Base-by-base conservation (phyloP, 1,140 invertebrate genomes). In the Hycleus cichorii region DNA sequence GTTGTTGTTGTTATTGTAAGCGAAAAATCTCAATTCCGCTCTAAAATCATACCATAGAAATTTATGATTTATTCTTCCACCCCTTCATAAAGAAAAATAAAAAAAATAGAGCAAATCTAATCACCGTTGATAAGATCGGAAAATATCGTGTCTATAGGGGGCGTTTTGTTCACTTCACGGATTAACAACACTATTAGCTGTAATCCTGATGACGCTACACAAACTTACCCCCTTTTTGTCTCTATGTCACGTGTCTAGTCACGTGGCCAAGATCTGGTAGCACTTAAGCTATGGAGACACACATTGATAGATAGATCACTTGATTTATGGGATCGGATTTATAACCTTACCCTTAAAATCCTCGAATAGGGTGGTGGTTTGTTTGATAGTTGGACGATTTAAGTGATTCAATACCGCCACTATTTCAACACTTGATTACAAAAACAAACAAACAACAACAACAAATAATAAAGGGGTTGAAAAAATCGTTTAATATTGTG, bases 1-100 rank as follows among this genome's bases (percentile, higher is more conserved):
- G 59, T 60, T 60, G 66, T 68, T 65, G 66, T 68, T 67, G 64
- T 63, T 52, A 64, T 66, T 61, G 61, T 51, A 50, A 55, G 66
- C 32, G 64, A 68, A 68, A 64, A 64, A 66, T 51, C 66, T 63
- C 64, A 68, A 68, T 45, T 45, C 9, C 43, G 1, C 11, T 45
- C 9, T 10, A 6, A 45, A 45, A 45, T 45, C 43, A 11, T 45
- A 11, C 24, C 9, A 45, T 6, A 10, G 9, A 12, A 6, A 6
- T 45, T 11, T 38, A 50, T 24, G 45, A 38, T 27, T 25, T 52
- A 8, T 27, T 18, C 9, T 3, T 8, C 45, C 42, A 12, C 51
- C 6, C 42, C 42, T 45, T 25, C 18, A 12, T 11, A 9, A 32
- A 53, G 18, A 42, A 24, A 12, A 12, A 12, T 12, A 12, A 12